Conservation (phyloP, 2,113 vertebrate species). For the Cyanoliseus patagonus region DNA sequence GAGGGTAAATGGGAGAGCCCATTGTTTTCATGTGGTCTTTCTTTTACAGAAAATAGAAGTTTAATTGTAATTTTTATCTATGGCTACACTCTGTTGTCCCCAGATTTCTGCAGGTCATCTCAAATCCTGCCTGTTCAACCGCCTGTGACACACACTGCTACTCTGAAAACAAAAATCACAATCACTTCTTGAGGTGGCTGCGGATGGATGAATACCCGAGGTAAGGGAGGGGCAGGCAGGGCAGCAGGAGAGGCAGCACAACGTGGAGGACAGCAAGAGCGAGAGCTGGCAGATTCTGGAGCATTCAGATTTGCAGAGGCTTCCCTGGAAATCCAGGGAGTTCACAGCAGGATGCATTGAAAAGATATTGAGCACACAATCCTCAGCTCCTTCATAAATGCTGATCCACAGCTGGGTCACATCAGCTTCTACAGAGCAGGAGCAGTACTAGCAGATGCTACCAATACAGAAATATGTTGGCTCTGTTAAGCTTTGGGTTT, state of each 20-base stretch:
- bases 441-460: slow-evolving; percentile 23
- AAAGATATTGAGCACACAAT: slow-evolving; percentile 32
- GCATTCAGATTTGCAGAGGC: neutral
- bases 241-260: neutral
- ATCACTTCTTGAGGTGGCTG: neutral
- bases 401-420: slow-evolving; percentile 50
- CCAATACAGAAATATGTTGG: neutral
- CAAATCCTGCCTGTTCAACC: neutral
- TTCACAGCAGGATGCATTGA: slow-evolving; percentile 11
- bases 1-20: neutral
- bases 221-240: neutral
- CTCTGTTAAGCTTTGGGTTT: neutral
- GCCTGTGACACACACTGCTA: neutral
- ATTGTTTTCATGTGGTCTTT: neutral
- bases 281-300: neutral
- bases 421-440: slow-evolving; percentile 32
- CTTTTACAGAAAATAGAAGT: neutral
- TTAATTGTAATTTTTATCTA: slow-evolving; percentile 22
- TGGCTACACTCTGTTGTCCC: neutral
- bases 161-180: neutral
- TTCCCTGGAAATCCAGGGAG: neutral
- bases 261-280: neutral
- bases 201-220: neutral
- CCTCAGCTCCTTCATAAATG: slow-evolving; percentile 11
- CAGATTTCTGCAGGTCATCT: slow-evolving; percentile 6